A percentile compares a stretch with the other conserved stretches of the same genome.
phyloP scores from a whole-genome alignment of 2,888 invertebrate species.

The Lampropteryx suffumata region DNA sequence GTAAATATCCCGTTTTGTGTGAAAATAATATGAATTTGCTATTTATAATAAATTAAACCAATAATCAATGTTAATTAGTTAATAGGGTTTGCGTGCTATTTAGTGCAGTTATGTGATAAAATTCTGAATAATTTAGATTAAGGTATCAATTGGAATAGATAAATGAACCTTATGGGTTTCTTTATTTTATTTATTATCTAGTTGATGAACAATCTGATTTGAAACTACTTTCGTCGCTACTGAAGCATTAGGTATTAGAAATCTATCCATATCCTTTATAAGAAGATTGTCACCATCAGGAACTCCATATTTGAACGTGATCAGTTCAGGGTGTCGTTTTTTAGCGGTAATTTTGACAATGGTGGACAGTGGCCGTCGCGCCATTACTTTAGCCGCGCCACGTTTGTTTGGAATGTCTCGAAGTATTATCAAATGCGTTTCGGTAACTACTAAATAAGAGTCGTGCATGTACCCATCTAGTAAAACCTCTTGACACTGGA shows the following conservation, averaged over 20 bases:
- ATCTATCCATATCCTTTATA: constrained; percentile 95
- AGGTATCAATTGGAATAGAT: too few relatives aligned
- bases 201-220: constrained; percentile 88
- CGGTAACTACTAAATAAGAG: constrained; percentile 93
- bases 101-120: not conserved
- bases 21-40: too few relatives aligned
- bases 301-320: constrained; percentile 97
- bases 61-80: not conserved
- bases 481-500: constrained; percentile 96
- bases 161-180: too few relatives aligned
- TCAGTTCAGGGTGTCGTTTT: constrained; percentile 96
- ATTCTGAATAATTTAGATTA: constrained; percentile 7
- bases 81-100: not conserved
- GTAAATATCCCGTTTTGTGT: too few relatives aligned
- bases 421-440: constrained; percentile 92
- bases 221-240: constrained; percentile 95
- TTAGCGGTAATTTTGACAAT: constrained; percentile 99
- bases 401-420: constrained; percentile 89
- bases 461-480: constrained; percentile 94
- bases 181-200: constrained; percentile 60
- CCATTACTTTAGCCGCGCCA: constrained; percentile 93
- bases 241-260: constrained; percentile 95
- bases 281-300: constrained; percentile 90
- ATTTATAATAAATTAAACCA: too few relatives aligned
- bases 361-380: constrained; percentile 93